Percentiles rank a stretch among this genome's conserved stretches.
These are phyloP conservation scores for Garrulus glandarius DNA, from an alignment of 2,797 vertebrate genomes.

Conservation along the genomic window DNA sequence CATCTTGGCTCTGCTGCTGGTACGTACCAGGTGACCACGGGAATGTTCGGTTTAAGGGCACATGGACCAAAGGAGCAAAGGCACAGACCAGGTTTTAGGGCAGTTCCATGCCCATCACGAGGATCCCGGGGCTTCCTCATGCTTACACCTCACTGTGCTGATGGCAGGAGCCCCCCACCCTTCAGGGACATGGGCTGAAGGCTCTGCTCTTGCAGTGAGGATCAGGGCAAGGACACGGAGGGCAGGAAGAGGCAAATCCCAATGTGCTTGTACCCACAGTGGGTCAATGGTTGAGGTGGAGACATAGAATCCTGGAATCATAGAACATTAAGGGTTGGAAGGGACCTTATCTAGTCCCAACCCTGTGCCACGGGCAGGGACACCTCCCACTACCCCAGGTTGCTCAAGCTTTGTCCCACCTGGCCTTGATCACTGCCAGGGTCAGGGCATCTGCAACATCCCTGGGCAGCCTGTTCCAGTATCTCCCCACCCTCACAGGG, in stretches of 20 bases:
- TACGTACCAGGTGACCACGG: not conserved
- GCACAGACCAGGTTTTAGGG: not conserved
- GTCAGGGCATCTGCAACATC: accelerated
- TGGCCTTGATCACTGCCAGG: not conserved
- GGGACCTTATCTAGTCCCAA: not conserved
- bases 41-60: not conserved
- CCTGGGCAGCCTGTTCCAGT: not conserved
- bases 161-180: not conserved
- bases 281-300: not conserved
- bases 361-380: accelerated
- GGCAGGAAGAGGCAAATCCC: not conserved
- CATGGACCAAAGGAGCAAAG: not conserved
- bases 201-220: not conserved
- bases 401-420: not conserved
- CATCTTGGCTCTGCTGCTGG: constrained; percentile 83
- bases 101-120: not conserved
- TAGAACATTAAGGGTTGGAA: not conserved
- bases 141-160: not conserved
- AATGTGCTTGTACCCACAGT: accelerated
- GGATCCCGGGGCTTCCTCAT: not conserved
- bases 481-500: not conserved
- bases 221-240: not conserved
- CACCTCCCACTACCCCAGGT: not conserved
- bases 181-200: not conserved
- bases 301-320: not conserved